phyloP scores from a whole-genome alignment of 2,888 invertebrate genomes.

The Chrysina gloriosa region DNA sequence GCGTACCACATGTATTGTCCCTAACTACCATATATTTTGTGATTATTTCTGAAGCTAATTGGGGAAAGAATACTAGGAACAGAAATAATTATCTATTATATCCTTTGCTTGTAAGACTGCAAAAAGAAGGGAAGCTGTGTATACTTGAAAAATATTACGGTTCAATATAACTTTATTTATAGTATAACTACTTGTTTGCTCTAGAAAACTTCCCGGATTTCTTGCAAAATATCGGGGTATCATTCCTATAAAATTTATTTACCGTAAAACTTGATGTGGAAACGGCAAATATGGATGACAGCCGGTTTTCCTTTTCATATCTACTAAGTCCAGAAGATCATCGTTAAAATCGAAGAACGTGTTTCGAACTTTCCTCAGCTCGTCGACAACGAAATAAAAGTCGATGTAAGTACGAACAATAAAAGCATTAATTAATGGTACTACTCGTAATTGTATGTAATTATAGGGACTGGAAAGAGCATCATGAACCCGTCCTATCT shows the following conservation, averaged over 20 bases:
- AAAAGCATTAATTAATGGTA: constrained; percentile 10
- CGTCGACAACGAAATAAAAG: neutral
- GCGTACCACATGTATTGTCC: no score
- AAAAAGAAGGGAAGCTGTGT: no score
- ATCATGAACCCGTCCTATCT: neutral
- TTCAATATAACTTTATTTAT: neutral
- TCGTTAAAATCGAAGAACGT: neutral
- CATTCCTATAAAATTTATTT: neutral
- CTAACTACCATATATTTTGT: no score
- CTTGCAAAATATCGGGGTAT: neutral
- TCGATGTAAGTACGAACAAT: neutral
- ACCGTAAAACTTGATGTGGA: no score
- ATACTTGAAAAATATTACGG: no score
- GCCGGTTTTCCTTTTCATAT: no score
- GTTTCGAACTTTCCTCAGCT: neutral
- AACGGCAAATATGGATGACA: no score
- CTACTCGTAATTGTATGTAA: neutral
- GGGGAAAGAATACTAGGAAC: no score
- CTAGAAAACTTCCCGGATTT: neutral
- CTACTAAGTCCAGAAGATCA: neutral
- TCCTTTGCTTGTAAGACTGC: no score
- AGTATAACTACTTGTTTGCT: neutral
- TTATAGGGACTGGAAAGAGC: neutral
- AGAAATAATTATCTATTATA: no score
- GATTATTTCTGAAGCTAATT: no score